Base-by-base conservation (phyloP, 64 coral and sea anemone genomes). In the Exaiptasia diaphana region DNA sequence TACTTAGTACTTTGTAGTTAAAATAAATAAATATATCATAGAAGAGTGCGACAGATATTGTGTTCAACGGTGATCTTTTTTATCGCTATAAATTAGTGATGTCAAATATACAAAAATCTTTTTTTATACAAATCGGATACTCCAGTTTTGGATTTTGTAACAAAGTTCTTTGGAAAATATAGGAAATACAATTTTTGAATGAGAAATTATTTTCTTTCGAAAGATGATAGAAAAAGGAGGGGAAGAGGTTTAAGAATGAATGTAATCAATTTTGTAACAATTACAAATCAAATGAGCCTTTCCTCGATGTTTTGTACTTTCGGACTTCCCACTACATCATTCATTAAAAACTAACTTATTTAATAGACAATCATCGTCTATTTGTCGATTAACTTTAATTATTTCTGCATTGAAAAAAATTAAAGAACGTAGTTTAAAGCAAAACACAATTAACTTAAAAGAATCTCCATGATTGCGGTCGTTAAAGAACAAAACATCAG, bases 11-110 rank as follows among this genome's bases (percentile, higher is more conserved):
- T 65, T 24, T 7, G 61, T 65, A 65, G 61, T 65, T 65, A n/a
- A n/a, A n/a, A n/a, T 65, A 65, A 35, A 65, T 65, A 65, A 65
- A 65, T 65, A 65, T 35, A 65, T 65, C 61, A 65, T 13, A 37
- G 61, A 65, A 65, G 32, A 35, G 27, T 65, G 61, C 30, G 26
- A 65, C 31, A 12, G 28, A 62, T 35, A 65, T 33, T 4, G 15
- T 9, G 28, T 35, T 65, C 32, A 65, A 65, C 32, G 38, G n/a
- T n/a, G n/a, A n/a, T n/a, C n/a, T 65, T 12, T 65, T 65, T 35
- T 35, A 35, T 35, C 61, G 32, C 30, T 13, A 65, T n/a, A 37
- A 32, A 38, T 14, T 17, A 29, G 12, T 64, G 28, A 29, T 13
- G 28, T 2, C 23, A 62, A 62, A 62, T 11, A 13, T 14, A 1